A percentile compares a stretch with the other conserved stretches of the same genome.
Conservation (phyloP, 2,797 vertebrate species). For the Cirrhinus molitorella region DNA sequence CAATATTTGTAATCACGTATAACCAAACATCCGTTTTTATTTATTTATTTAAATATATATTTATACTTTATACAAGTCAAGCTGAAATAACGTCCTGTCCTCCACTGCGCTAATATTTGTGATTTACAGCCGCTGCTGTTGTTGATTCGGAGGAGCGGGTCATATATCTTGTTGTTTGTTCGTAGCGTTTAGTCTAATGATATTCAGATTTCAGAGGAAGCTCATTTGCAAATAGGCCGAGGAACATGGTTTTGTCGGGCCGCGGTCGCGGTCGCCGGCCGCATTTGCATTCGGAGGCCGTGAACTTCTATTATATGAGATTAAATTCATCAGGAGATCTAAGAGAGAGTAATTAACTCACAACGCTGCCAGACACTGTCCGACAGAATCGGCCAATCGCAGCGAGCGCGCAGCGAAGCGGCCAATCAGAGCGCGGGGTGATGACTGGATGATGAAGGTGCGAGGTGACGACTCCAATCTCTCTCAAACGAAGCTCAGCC, state of each 20-base stretch:
- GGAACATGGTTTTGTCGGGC: conserved; percentile 27
- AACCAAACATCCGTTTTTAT: too few relatives aligned
- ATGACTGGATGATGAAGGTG: conserved; percentile 40
- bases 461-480: conserved; percentile 55
- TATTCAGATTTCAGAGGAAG: conserved; percentile 80
- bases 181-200: conserved; percentile 81
- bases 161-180: conserved; percentile 83
- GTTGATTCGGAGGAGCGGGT: conserved; percentile 76
- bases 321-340: conserved; percentile 84
- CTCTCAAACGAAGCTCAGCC: conserved; percentile 40
- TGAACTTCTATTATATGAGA: conserved; percentile 81
- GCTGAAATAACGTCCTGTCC: not conserved
- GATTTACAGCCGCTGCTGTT: conserved; percentile 79
- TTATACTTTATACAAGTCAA: too few relatives aligned
- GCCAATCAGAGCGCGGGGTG: conserved; percentile 11
- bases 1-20: too few relatives aligned
- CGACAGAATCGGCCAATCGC: conserved; percentile 11
- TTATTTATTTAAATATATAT: too few relatives aligned
- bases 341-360: conserved; percentile 78
- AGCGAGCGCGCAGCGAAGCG: conserved; percentile 43
- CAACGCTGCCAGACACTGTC: conserved; percentile 66
- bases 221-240: conserved; percentile 82
- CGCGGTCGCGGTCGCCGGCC: conserved; percentile 14
- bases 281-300: conserved; percentile 81
- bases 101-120: not conserved